Evolutionary conservation across 2,797 vertebrate species (phyloP), one percentile per base, ranked within the genome.

Genomic region (Mormyrus hasselquistii): DNA sequence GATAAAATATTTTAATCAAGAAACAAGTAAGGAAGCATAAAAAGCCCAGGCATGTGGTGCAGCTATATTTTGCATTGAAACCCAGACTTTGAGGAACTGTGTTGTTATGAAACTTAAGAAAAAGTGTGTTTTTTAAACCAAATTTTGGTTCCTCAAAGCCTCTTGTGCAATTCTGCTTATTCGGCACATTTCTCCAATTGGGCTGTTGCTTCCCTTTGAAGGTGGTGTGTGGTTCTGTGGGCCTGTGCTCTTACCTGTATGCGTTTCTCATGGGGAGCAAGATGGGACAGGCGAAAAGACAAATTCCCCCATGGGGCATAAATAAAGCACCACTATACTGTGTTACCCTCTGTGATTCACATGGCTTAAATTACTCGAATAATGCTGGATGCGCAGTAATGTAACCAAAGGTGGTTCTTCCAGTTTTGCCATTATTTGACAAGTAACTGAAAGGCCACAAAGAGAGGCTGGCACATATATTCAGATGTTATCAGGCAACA

Each of bases 31-130:
- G 76, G 76, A 82, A 47, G 76, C 19, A 47, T 41, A 41, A 19
- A 47, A 82, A 7, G 76, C 7, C 16, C 41, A n/a, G 76, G n/a
- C 10, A 0, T 82, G 3, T 9, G 38, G 5, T 82, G 76, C 5
- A 14, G 16, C 41, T 49, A 52, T 84, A 25, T 84, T 84, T 84
- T 12, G 82, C 82, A 84, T 84, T 29, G 50, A 19, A 41, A 44
- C 12, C 29, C 55, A 89, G 14, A 34, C 47, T 89, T 65, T 50
- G 22, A 38, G 82, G 88, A 89, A 89, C 82, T 69, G 4, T 50
- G 57, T 59, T 38, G 34, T 55, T 84, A n/a, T 84, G n/a, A 84
- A 84, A 84, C 49, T 84, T 25, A 52, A 4, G 19, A 49, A 84
- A 52, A 29, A 84, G 82, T 52, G 82, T 2, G 44, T 52, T 4